Conservation (phyloP, 2,888 invertebrate genomes). For the Liopterus haemorrhoidalis region DNA sequence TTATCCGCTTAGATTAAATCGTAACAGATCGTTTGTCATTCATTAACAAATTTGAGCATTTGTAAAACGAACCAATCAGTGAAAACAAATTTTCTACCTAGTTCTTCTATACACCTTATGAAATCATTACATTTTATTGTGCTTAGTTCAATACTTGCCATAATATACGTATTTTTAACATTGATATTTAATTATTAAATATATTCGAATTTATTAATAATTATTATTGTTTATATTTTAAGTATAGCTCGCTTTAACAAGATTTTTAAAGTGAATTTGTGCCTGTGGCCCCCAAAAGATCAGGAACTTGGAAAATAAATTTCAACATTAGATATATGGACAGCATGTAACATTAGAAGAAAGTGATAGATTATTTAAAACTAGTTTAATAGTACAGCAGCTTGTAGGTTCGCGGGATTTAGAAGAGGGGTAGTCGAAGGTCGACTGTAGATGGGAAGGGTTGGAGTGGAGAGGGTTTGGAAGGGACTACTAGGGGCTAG, state of each 20-base stretch:
- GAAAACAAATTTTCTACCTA: conserved; percentile 20
- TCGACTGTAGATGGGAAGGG: background rate
- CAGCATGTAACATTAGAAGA: conserved; percentile 20
- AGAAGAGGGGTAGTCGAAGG: conserved; percentile 1
- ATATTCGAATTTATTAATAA: conserved; percentile 23
- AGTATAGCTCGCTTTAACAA: conserved; percentile 25
- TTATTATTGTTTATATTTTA: conserved; percentile 24
- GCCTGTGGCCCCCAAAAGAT: conserved; percentile 25
- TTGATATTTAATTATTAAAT: conserved; percentile 31
- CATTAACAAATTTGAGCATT: conserved; percentile 23
- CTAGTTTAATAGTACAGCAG: no score
- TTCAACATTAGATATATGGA: conserved; percentile 18
- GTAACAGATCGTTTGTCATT: conserved; percentile 8
- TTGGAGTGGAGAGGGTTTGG: background rate
- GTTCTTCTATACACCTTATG: conserved; percentile 23
- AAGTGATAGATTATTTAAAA: conserved; percentile 3
- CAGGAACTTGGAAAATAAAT: conserved; percentile 24
- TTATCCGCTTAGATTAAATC: background rate
- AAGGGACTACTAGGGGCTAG: background rate
- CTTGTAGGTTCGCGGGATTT: conserved; percentile 6
- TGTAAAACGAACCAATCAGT: conserved; percentile 21
- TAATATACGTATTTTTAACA: conserved; percentile 39
- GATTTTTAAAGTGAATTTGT: conserved; percentile 23
- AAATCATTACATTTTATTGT: conserved; percentile 39
- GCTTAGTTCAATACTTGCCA: conserved; percentile 43